phyloP scores from a whole-genome alignment of 2,113 vertebrate genomes.

The Sphyrna mokarran region DNA sequence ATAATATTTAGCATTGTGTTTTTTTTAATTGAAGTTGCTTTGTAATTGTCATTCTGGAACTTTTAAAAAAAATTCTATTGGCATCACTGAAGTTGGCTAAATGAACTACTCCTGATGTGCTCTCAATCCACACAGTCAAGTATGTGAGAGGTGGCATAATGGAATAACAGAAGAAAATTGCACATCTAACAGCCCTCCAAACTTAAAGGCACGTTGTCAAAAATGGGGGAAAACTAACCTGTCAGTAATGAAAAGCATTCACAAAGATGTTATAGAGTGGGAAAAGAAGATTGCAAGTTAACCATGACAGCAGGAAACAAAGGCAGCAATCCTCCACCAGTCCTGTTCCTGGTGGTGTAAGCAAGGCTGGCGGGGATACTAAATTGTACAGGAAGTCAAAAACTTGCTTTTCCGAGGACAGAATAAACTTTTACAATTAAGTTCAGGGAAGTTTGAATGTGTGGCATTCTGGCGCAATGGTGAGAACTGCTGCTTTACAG shows the following conservation, averaged over 20 bases:
- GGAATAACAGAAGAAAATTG: neutral
- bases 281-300: neutral
- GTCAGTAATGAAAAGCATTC: neutral
- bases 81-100: neutral
- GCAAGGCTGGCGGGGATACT: no score
- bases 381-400: no score
- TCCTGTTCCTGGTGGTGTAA: no score
- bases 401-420: no score
- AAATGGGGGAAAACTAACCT: neutral
- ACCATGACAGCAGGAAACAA: neutral
- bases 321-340: neutral
- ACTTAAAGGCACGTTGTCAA: neutral
- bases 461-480: no score
- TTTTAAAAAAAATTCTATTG: neutral
- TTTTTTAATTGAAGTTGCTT: neutral
- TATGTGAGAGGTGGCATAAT: neutral
- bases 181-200: neutral
- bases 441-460: no score
- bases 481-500: no score
- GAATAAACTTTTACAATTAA: no score
- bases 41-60: neutral
- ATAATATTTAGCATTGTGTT: neutral
- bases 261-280: neutral
- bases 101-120: neutral
- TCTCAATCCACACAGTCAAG: neutral